Percentiles rank a stretch among this genome's conserved stretches.
phyloP scores from a whole-genome alignment of 1,140 invertebrate species.

The Theocolax elegans region DNA sequence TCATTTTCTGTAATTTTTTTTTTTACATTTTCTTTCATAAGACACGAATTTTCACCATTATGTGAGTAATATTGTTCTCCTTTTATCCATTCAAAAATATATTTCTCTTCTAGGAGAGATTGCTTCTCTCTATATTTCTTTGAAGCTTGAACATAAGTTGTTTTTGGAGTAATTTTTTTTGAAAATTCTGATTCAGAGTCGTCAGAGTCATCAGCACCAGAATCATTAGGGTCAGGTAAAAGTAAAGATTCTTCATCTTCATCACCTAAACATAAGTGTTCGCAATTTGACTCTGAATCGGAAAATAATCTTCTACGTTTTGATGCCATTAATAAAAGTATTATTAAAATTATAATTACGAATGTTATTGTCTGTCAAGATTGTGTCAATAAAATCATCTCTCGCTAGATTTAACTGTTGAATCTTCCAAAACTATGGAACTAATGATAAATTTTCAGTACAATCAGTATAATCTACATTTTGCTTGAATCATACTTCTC shows the following conservation, averaged over 20 bases:
- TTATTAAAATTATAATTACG: too few relatives aligned
- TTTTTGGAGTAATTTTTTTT: not conserved
- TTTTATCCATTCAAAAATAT: constrained; percentile 27
- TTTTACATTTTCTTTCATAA: constrained; percentile 1
- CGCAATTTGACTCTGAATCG: too few relatives aligned
- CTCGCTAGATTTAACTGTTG: too few relatives aligned
- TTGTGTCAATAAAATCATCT: constrained; percentile 20
- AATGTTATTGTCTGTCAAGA: constrained; percentile 7
- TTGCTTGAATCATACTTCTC: too few relatives aligned
- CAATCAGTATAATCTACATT: too few relatives aligned
- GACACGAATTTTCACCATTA: constrained; percentile 2
- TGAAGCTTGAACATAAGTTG: not conserved
- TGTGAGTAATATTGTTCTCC: constrained; percentile 14
- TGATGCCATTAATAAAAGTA: not conserved
- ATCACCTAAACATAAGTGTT: too few relatives aligned
- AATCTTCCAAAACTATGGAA: too few relatives aligned
- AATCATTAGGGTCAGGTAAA: not conserved
- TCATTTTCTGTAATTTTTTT: constrained; percentile 11
- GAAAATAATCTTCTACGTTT: not conserved
- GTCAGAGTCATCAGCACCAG: not conserved
- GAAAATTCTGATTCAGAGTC: not conserved
- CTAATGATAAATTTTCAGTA: too few relatives aligned
- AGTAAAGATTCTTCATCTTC: not conserved
- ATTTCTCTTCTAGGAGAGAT: constrained; percentile 8
- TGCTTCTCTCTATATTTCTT: constrained; percentile 16